Evolutionary conservation across 1,140 invertebrate species (phyloP).

Genomic region (Drosophila varians): DNA sequence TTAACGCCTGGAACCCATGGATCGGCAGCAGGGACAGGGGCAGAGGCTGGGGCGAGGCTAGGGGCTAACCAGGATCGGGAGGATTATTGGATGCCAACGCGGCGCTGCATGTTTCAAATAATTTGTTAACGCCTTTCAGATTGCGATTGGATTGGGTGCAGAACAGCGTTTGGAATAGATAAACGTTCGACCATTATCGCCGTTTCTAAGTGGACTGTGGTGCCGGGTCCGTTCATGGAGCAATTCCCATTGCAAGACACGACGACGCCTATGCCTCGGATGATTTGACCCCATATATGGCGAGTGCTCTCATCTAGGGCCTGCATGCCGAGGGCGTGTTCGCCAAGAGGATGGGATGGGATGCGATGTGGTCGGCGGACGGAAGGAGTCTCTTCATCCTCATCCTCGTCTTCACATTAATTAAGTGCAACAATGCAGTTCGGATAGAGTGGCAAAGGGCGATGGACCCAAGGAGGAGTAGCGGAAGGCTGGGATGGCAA

Average conservation of each 20-base stretch:
- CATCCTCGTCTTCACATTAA: constrained; percentile 61
- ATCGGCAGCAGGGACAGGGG: not conserved
- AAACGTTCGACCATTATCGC: constrained; percentile 68
- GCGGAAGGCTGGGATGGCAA: constrained; percentile 3
- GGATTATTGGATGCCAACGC: constrained; percentile 66
- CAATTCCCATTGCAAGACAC: constrained; percentile 57
- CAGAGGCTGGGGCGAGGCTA: not conserved
- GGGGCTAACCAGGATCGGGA: not conserved
- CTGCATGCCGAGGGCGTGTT: constrained; percentile 62
- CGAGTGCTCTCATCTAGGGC: constrained; percentile 4
- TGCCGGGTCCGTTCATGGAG: constrained; percentile 40
- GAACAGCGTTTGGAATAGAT: constrained; percentile 44
- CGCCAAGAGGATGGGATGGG: constrained; percentile 24
- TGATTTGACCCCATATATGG: constrained; percentile 67
- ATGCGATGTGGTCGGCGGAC: constrained; percentile 17
- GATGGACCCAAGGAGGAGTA: not conserved
- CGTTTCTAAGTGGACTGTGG: constrained; percentile 29
- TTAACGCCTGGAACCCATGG: constrained; percentile 58
- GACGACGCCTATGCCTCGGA: constrained; percentile 66
- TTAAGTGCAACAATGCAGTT: constrained; percentile 76
- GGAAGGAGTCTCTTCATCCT: constrained; percentile 25
- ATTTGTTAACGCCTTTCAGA: constrained; percentile 69
- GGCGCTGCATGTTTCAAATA: constrained; percentile 74
- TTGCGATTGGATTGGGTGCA: constrained; percentile 56
- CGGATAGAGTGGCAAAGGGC: constrained; percentile 39